Conservation (phyloP, 2,888 invertebrate genomes). For the Macrostomum cliftonense region DNA sequence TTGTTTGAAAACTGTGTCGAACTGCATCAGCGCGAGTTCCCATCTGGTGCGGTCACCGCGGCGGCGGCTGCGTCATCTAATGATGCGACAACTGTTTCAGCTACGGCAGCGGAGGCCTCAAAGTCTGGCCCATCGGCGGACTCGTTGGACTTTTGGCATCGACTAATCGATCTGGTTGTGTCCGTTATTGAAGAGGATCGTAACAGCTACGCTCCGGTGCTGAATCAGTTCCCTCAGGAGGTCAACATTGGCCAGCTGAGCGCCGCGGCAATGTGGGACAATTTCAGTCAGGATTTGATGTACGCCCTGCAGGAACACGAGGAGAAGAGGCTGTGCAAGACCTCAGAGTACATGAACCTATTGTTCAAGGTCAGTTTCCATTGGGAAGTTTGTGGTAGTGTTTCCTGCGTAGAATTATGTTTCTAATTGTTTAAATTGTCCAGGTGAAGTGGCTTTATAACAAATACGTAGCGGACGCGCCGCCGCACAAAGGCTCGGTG, state of each 20-base stretch:
- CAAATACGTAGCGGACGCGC: constrained; percentile 89
- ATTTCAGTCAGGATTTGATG: constrained; percentile 76
- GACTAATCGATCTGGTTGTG: constrained; percentile 80
- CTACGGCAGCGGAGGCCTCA: not conserved
- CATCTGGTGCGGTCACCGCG: not conserved
- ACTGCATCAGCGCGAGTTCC: constrained; percentile 51
- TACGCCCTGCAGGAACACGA: constrained; percentile 58
- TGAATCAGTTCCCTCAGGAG: constrained; percentile 97
- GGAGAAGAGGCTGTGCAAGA: constrained; percentile 44
- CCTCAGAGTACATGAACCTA: constrained; percentile 96
- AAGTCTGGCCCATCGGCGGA: constrained; percentile 52
- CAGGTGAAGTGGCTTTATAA: constrained; percentile 74
- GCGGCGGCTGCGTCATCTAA: not conserved
- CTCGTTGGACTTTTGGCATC: constrained; percentile 92
- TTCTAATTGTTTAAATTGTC: too few relatives aligned
- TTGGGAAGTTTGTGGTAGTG: too few relatives aligned
- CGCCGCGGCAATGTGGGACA: constrained; percentile 88
- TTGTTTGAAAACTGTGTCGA: constrained; percentile 97
- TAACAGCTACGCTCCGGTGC: constrained; percentile 85
- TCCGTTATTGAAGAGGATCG: constrained; percentile 97
- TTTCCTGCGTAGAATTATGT: too few relatives aligned
- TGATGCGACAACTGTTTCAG: not conserved
- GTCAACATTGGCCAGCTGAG: constrained; percentile 91
- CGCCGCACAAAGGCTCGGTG: constrained; percentile 81
- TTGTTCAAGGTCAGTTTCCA: constrained; percentile 65